Base-by-base conservation (phyloP, 2,797 vertebrate species). In the Melanotaenia trifasciata region DNA sequence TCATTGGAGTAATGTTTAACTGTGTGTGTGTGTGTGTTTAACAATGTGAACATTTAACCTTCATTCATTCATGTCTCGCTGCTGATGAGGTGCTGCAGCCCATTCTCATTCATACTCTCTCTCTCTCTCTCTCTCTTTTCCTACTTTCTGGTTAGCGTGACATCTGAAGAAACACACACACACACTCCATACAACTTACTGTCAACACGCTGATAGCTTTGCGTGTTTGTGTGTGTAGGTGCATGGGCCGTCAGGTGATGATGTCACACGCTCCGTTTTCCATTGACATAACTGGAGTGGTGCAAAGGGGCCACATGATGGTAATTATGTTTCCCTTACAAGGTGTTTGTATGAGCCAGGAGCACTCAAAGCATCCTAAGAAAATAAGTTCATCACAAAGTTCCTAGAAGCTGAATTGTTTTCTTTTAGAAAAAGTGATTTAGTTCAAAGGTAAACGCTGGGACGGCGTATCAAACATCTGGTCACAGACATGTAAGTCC, bases 241-340 rank as follows among this genome's bases (percentile, higher is more conserved):
- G 64, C 50, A 64, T 78, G 82, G 74, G 79, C 81, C 79, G 47
- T 80, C 72, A 69, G 75, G 59, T 88, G 86, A 88, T 92, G 93
- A 91, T 90, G 91, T 94, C 92, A 94, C 82, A 90, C 82, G 80
- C 89, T 92, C 87, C 77, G 76, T 90, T 94, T 93, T 94, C 90
- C 92, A 88, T 88, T 90, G 88, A 91, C 91, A 89, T 86, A 91
- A 90, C 83, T 62, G 57, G 84, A 90, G 81, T 84, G 89, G 79
- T 76, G 76, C 78, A 66, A 80, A 83, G 84, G 88, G 88, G 85
- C 83, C 84, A 74, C 83, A 85, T 86, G 78, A 84, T 84, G 84
- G 84, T 91, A 81, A 91, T 90, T 89, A 86, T 88, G 85, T 93
- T 91, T 92, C 87, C 53, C 70, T 89, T 81, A 63, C 68, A 79